Conservation (phyloP, 2,888 invertebrate species). For the Mycogona germanica region DNA sequence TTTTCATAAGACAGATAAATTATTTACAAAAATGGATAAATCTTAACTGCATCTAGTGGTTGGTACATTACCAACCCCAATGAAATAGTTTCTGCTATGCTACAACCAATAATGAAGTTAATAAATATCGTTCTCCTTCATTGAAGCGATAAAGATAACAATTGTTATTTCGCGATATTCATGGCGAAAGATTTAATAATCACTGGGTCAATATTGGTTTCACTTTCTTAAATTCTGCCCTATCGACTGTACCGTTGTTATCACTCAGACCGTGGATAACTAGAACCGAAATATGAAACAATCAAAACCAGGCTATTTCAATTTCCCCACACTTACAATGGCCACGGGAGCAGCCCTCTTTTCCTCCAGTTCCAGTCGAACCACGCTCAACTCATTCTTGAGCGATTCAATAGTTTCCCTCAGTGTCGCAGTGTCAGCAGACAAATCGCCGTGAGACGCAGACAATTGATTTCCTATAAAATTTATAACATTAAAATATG, state of each 20-base stretch:
- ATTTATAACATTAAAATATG: background rate
- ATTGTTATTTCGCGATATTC: background rate
- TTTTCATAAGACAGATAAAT: too few relatives aligned
- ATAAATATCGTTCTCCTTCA: background rate
- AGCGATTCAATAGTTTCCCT: background rate
- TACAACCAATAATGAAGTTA: too few relatives aligned
- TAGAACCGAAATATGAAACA: too few relatives aligned
- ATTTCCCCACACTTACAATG: background rate
- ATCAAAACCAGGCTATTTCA: background rate
- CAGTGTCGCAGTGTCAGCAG: background rate
- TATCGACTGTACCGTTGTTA: too few relatives aligned
- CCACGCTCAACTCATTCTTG: background rate
- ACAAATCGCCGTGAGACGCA: background rate
- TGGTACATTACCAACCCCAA: too few relatives aligned
- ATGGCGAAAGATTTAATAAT: background rate
- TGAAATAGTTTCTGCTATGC: too few relatives aligned
- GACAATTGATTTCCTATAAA: slow-evolving; percentile 4
- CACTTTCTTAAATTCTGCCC: too few relatives aligned
- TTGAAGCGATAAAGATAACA: background rate
- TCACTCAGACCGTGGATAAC: background rate
- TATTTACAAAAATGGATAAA: too few relatives aligned
- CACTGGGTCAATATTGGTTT: too few relatives aligned
- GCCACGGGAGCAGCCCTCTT: background rate
- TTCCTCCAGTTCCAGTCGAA: background rate
- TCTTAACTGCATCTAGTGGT: too few relatives aligned